phyloP scores from a whole-genome alignment of 1,140 invertebrate species.

The Steinernema khuongi region DNA sequence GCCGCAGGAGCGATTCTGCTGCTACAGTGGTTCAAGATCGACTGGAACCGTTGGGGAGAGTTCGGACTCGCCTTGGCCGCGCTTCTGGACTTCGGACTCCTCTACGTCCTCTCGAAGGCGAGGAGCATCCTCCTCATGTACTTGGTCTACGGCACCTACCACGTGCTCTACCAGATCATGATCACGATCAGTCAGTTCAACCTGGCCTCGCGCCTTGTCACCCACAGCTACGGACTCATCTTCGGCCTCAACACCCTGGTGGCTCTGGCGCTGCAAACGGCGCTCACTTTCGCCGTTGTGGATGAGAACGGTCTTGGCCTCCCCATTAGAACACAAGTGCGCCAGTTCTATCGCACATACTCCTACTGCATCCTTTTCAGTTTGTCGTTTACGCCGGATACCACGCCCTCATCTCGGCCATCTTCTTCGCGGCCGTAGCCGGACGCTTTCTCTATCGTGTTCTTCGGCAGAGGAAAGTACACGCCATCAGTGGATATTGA shows the following conservation, averaged over 20 bases:
- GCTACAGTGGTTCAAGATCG: slow-evolving; percentile 63
- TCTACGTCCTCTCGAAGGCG: slow-evolving; percentile 62
- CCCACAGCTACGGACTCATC: slow-evolving; percentile 78
- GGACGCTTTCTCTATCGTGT: not conserved
- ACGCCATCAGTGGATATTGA: too few relatives aligned
- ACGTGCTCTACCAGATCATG: slow-evolving; percentile 73
- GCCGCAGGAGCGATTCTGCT: slow-evolving; percentile 27
- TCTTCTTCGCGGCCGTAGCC: not conserved
- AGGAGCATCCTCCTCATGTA: slow-evolving; percentile 70
- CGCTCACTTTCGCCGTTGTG: slow-evolving; percentile 24
- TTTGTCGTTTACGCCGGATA: slow-evolving; percentile 12
- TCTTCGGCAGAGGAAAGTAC: too few relatives aligned
- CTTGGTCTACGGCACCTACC: slow-evolving; percentile 70
- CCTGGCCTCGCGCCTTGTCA: slow-evolving; percentile 72
- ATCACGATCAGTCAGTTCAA: slow-evolving; percentile 82
- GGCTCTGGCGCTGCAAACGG: slow-evolving; percentile 22
- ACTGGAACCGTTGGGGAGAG: slow-evolving; percentile 66
- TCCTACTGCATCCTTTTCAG: slow-evolving; percentile 7
- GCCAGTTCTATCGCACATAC: not conserved
- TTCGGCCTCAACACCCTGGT: slow-evolving; percentile 62
- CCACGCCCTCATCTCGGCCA: slow-evolving; percentile 9
- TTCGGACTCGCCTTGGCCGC: slow-evolving; percentile 64
- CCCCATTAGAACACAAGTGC: slow-evolving; percentile 27
- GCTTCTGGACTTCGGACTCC: slow-evolving; percentile 66
- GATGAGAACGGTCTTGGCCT: slow-evolving; percentile 22